Evolutionary conservation across 2,113 vertebrate genomes (phyloP).

Genomic region (Passer montanus): DNA sequence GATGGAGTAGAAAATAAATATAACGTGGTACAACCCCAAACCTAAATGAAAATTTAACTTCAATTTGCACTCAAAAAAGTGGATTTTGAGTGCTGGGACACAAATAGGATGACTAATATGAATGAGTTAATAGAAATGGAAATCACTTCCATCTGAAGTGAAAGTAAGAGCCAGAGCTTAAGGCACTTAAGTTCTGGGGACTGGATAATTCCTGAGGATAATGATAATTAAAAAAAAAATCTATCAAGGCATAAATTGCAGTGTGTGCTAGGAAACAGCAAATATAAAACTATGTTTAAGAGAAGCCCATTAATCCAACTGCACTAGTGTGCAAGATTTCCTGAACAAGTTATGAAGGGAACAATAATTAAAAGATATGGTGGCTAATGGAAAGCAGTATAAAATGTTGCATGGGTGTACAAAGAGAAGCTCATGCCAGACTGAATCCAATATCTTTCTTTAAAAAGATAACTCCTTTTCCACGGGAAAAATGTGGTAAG

Average conservation of each 20-base stretch:
- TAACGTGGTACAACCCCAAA: not conserved
- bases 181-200: not conserved
- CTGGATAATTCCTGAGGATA: slow-evolving; percentile 23
- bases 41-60: not conserved
- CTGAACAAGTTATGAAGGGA: slow-evolving; percentile 25
- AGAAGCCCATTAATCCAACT: slow-evolving; percentile 12
- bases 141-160: not conserved
- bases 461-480: slow-evolving; percentile 9
- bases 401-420: not conserved
- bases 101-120: not conserved
- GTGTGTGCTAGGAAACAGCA: not conserved
- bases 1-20: not conserved
- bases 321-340: not conserved
- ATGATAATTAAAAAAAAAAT: slow-evolving; percentile 14
- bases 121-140: slow-evolving; percentile 33
- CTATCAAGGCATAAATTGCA: slow-evolving; percentile 34
- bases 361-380: slow-evolving; percentile 37
- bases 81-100: not conserved
- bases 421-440: slow-evolving; percentile 1
- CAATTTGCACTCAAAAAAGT: not conserved
- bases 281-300: slow-evolving; percentile 11
- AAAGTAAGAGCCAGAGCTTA: slow-evolving; percentile 30
- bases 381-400: not conserved
- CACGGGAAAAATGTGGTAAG: not conserved
- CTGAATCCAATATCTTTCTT: not conserved